Base-by-base conservation (phyloP, 2,113 vertebrate genomes). In the Taurulus bubalis region DNA sequence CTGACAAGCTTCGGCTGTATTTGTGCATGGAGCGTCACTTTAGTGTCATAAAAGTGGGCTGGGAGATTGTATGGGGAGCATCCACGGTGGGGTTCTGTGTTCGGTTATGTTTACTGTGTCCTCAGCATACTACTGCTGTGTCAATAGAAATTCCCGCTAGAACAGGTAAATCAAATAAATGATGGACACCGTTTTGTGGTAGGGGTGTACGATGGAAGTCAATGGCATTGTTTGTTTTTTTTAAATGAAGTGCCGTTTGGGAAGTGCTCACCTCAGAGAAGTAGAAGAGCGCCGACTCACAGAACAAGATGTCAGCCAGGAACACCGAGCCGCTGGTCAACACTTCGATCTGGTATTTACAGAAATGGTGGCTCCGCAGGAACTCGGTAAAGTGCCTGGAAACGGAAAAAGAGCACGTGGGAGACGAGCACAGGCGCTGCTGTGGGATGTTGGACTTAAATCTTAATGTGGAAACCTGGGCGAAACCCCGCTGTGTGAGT, bases 281-380 rank as follows among this genome's bases (percentile, higher is more conserved):
- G 94, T 99, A 99, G 94, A 99, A 99, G 71, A 99, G 96, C 51
- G 98, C 98, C 34, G 98, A 99, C 94, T 99, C 98, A 85, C 97
- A 98, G 94, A 98, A 99, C 84, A 99, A 95, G 85, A 99, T 99
- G 94, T 99, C 98, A 86, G 98, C 97, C 94, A 99, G 95, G 93
- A 97, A 99, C 93, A 99, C 98, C 16, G 97, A 97, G 86, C 98
- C 98, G 18, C 98, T 99, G 59, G 98, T 99, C 96, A 99, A 96
- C 95, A 99, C 98, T 96, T 99, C 98, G 34, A 99, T 99, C 96
- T 99, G 98, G 88, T 99, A 99, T 96, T 99, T 99, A 95, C 98
- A 99, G 95, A 99, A 99, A 94, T 99, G 96, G 84, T 99, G 98
- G 94, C 98, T 99, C 78, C 97, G 93, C 90, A 99, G 88, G 95